These are phyloP conservation scores for Trididemnum clinides DNA, from an alignment of 23 tunicate genomes.

Conservation along the genomic window DNA sequence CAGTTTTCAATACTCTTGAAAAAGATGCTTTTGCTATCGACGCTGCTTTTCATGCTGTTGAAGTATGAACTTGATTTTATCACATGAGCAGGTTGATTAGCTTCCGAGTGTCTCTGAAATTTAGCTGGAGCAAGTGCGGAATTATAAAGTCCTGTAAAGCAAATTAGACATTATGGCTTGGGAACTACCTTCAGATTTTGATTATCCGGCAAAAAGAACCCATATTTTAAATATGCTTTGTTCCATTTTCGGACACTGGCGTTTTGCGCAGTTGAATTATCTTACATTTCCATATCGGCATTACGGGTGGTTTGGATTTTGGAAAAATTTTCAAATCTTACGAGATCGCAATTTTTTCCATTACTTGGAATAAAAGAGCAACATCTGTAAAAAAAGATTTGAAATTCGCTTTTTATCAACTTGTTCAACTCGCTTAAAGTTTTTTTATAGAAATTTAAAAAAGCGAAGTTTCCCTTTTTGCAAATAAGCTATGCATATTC, in stretches of 20 bases:
- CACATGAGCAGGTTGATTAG: slow-evolving; percentile 30
- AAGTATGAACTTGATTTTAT: slow-evolving; percentile 20
- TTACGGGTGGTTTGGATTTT: no score
- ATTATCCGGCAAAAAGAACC: slow-evolving; percentile 41
- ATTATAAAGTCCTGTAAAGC: slow-evolving; percentile 26
- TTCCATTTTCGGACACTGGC: slow-evolving; percentile 9
- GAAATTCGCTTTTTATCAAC: no score
- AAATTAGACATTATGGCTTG: slow-evolving; percentile 50
- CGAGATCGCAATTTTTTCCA: no score
- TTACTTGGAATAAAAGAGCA: no score
- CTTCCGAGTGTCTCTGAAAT: slow-evolving; percentile 32
- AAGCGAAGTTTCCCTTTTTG: no score
- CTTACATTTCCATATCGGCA: no score
- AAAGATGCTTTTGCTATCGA: slow-evolving; percentile 37
- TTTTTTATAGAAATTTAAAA: no score
- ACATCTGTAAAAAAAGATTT: no score
- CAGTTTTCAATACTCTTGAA: slow-evolving; percentile 31
- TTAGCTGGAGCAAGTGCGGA: slow-evolving; percentile 31
- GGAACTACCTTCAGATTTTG: slow-evolving; percentile 31
- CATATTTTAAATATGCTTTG: slow-evolving; percentile 16
- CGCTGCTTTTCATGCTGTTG: slow-evolving; percentile 32
- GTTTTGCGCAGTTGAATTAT: no score
- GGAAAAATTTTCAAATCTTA: no score
- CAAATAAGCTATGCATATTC: no score
- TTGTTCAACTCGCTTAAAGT: no score